Evolutionary conservation across 2,888 invertebrate species (phyloP), one percentile per base, ranked within the genome.

Genomic region (Venusia cambrica): DNA sequence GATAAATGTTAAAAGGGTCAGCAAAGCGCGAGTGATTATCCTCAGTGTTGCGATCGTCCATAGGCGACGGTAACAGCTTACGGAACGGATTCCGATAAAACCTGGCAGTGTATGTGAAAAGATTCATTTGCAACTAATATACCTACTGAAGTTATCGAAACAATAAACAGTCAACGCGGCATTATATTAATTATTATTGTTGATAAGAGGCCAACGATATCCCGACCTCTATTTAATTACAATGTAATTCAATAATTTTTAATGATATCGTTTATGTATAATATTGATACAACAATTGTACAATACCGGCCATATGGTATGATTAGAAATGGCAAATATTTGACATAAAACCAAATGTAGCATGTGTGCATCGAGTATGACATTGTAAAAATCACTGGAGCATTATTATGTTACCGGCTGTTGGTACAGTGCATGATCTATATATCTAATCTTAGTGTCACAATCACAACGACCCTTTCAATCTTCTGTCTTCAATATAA

Each of bases 81-180:
- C n/a, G n/a, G n/a, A n/a, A n/a, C n/a, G n/a, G n/a, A n/a, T 13
- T 11, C 13, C 6, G 11, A 16, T 20, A 18, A n/a, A 4, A 17
- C 9, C 21, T 11, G 9, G 28, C 24, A 36, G 17, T 18, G 8
- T 22, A 33, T n/a, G 6, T 27, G 12, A 16, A 13, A 21, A 5
- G 42, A 48, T 46, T 51, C 43, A 55, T 51, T 55, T 56, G 51
- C 54, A 54, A 38, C 47, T n/a, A 41, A 40, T 45, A 35, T 36
- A 30, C 20, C 17, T 22, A 8, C 16, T 26, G 5, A 21, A 10
- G 11, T 22, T 48, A 50, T 39, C 43, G 18, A 17, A 35, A 24
- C 17, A 36, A 40, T 44, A 38, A n/a, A 31, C 14, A 16, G 12
- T 32, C 33, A 7, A 39, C 21, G 24, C 7, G 18, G 16, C 22